These are phyloP conservation scores for Lottia gigantea DNA, from an alignment of 2,888 invertebrate genomes.

Conservation along the genomic window DNA sequence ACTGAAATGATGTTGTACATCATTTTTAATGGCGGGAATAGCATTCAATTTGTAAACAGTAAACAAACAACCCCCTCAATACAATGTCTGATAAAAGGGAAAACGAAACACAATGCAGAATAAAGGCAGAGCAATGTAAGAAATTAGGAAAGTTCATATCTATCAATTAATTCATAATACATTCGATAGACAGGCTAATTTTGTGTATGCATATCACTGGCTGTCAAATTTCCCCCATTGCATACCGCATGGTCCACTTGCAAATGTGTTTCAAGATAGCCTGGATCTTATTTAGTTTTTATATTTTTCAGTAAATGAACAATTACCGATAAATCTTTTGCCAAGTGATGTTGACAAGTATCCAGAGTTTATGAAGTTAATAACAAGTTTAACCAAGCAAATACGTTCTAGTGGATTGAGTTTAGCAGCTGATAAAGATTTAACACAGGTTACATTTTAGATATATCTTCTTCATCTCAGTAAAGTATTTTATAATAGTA, in stretches of 20 bases:
- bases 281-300: background rate
- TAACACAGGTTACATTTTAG: slow-evolving; percentile 34
- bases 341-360: slow-evolving; percentile 39
- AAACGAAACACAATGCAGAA: background rate
- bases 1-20: too few relatives aligned
- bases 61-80: too few relatives aligned
- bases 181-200: too few relatives aligned
- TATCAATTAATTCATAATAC: too few relatives aligned
- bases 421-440: slow-evolving; percentile 33
- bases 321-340: slow-evolving; percentile 38
- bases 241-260: too few relatives aligned
- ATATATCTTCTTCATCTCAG: background rate
- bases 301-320: slow-evolving; percentile 37
- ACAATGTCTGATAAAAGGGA: background rate
- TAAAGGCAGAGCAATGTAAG: background rate
- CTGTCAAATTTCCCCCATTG: too few relatives aligned
- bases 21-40: background rate
- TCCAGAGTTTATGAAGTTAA: slow-evolving; percentile 45
- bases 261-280: too few relatives aligned
- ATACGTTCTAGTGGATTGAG: slow-evolving; percentile 36
- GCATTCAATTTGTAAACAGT: background rate
- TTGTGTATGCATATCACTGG: too few relatives aligned
- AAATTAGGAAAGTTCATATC: too few relatives aligned
- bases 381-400: slow-evolving; percentile 36
- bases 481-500: background rate